Evolutionary conservation across 2,797 vertebrate species (phyloP), one percentile per base, ranked within the genome.

Genomic region (Ctenochaetus hawaiiensis): DNA sequence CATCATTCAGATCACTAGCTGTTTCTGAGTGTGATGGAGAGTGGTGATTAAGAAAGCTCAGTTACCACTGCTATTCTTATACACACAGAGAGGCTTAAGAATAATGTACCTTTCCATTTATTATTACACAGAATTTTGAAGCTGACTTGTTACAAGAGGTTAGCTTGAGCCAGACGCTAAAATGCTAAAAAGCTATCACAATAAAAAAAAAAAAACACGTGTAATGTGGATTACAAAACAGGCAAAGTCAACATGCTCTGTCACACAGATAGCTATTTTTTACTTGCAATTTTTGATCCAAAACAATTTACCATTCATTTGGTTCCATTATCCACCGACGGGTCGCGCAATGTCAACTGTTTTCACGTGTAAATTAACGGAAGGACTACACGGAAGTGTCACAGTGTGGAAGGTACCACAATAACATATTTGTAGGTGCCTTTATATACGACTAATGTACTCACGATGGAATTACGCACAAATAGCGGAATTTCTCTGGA

Each of bases 321-420:
- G 0, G 0, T 3, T 20, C 12, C 17, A 20, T 45, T 34, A 10
- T 12, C 0, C 0, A 0, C 4, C 2, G 12, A 22, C 0, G 5
- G 0, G 30, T 9, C 0, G 3, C 13, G 0, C 60, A 84, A 90
- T 77, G 79, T 78, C 69, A 87, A 68, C 6, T 43, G 8, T 16
- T 75, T 72, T 82, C 84, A 88, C 74, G 76, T 84, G 88, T 12
- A 13, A 9, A 0, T 8, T 1, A 11, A 5, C 53, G 44, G 88
- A 83, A 77, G 65, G 0, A 54, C 39, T 52, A 2, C 5, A 3
- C 60, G 63, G 72, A 82, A 81, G 72, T 77, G 77, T 72, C 16
- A 70, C 48, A 16, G 1, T 22, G 0, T 44, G 79, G 85, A 9
- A 69, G 51, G 44, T 88, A 72, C 90, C 86, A 89, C 47, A 10